Conservation (phyloP, 2,113 vertebrate genomes). For the Oryzias celebensis region DNA sequence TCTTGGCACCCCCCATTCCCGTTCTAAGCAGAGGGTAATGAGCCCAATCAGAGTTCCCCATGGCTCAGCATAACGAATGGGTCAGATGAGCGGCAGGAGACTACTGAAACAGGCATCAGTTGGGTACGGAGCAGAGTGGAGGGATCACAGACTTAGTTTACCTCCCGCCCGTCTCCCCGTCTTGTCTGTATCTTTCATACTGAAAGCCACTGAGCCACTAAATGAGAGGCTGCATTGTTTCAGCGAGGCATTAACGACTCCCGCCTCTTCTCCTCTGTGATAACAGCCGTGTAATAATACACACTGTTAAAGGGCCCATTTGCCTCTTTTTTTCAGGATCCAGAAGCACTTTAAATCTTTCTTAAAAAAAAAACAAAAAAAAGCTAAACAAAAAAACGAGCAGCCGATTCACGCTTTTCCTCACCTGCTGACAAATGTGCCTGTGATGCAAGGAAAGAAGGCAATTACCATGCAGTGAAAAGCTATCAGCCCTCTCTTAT, state of each 20-base stretch:
- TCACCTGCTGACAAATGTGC: background rate
- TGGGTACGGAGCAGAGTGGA: slow-evolving; percentile 30
- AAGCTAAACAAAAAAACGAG: background rate
- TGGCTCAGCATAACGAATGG: slow-evolving; percentile 71
- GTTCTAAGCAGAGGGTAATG: slow-evolving; percentile 72
- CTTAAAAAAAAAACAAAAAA: background rate
- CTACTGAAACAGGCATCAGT: slow-evolving; percentile 59
- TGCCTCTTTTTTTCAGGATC: background rate
- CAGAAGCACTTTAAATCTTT: background rate
- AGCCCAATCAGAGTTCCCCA: slow-evolving; percentile 74
- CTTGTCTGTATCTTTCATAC: slow-evolving; percentile 32
- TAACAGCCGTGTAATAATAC: slow-evolving; percentile 2
- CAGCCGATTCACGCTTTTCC: background rate
- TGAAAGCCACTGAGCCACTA: slow-evolving; percentile 55
- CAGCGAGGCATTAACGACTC: slow-evolving; percentile 33
- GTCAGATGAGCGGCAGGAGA: slow-evolving; percentile 73
- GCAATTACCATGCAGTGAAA: no score
- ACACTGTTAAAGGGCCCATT: background rate
- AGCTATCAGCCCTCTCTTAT: no score
- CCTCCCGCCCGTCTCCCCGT: slow-evolving; percentile 27
- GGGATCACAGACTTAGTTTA: slow-evolving; percentile 60
- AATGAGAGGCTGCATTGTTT: slow-evolving; percentile 52
- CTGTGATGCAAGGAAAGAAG: background rate
- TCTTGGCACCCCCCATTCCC: slow-evolving; percentile 48
- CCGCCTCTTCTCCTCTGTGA: background rate